Evolutionary conservation across 1,140 invertebrate genomes (phyloP).

Genomic region (Lethocerus indicus): DNA sequence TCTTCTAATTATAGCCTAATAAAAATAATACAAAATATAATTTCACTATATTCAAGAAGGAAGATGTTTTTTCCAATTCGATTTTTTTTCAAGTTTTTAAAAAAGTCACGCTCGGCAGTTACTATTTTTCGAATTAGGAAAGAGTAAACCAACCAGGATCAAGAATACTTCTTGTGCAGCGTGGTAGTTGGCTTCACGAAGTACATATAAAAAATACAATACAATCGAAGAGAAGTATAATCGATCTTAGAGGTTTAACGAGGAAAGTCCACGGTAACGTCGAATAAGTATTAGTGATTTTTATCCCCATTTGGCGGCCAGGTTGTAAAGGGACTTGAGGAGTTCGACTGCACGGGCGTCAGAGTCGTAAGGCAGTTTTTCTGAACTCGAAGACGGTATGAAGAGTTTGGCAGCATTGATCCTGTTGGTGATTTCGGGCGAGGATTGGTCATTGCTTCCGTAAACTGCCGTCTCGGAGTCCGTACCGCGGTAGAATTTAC

Average conservation of each 20-base stretch:
- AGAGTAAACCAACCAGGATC: slow-evolving; percentile 9
- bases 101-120: too few species aligned
- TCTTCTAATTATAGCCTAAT: too few species aligned
- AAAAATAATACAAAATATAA: too few species aligned
- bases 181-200: neutral
- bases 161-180: slow-evolving; percentile 5
- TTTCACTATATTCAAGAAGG: too few species aligned
- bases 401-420: slow-evolving; percentile 12
- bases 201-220: too few species aligned
- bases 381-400: slow-evolving; percentile 12
- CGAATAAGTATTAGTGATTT: neutral
- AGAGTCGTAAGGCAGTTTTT: slow-evolving; percentile 24
- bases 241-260: slow-evolving; percentile 8
- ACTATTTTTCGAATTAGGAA: too few species aligned
- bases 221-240: slow-evolving; percentile 12
- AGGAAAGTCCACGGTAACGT: neutral
- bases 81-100: too few species aligned
- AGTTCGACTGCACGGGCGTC: slow-evolving; percentile 62
- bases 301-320: slow-evolving; percentile 58
- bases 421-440: slow-evolving; percentile 11
- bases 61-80: too few species aligned
- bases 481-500: slow-evolving; percentile 16
- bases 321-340: slow-evolving; percentile 60
- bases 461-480: slow-evolving; percentile 5
- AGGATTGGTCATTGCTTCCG: slow-evolving; percentile 17